Evolutionary conservation across 2,888 invertebrate species (phyloP).

Genomic region (Lathronympha strigana): DNA sequence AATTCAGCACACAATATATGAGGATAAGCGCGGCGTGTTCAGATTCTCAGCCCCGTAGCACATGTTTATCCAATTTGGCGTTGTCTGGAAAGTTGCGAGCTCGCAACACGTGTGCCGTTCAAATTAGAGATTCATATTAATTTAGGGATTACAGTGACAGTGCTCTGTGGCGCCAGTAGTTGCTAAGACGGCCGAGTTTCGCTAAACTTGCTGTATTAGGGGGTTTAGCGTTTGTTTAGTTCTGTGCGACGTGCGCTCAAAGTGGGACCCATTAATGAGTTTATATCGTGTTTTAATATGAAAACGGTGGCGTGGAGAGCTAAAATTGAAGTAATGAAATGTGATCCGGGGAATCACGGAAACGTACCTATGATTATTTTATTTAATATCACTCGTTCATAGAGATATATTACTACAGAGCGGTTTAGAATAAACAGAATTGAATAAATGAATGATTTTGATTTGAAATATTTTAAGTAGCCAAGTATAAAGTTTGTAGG

Average conservation of each 20-base stretch:
- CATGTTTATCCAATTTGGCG: slow-evolving; percentile 83
- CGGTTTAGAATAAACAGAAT: background rate
- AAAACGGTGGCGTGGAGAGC: background rate
- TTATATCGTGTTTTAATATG: background rate
- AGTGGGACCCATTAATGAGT: slow-evolving; percentile 3
- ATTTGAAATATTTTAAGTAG: no score
- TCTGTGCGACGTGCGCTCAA: background rate
- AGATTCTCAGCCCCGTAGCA: slow-evolving; percentile 50
- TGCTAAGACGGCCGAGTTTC: slow-evolving; percentile 61
- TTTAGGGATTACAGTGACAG: slow-evolving; percentile 74
- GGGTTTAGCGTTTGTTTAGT: slow-evolving; percentile 47
- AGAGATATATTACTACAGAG: no score
- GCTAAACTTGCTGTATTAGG: slow-evolving; percentile 50
- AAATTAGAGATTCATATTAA: slow-evolving; percentile 84
- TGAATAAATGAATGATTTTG: background rate
- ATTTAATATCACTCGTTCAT: no score
- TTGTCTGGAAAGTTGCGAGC: slow-evolving; percentile 82
- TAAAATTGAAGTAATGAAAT: background rate
- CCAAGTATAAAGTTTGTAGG: no score
- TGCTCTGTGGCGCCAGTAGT: slow-evolving; percentile 59
- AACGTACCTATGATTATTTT: background rate
- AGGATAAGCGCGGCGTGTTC: slow-evolving; percentile 20
- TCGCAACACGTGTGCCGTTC: slow-evolving; percentile 80
- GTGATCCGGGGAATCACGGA: background rate
- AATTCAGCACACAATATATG: slow-evolving; percentile 3